Evolutionary conservation across 64 coral and sea anemone species (phyloP).

Genomic region (Pocillopora damicornis): DNA sequence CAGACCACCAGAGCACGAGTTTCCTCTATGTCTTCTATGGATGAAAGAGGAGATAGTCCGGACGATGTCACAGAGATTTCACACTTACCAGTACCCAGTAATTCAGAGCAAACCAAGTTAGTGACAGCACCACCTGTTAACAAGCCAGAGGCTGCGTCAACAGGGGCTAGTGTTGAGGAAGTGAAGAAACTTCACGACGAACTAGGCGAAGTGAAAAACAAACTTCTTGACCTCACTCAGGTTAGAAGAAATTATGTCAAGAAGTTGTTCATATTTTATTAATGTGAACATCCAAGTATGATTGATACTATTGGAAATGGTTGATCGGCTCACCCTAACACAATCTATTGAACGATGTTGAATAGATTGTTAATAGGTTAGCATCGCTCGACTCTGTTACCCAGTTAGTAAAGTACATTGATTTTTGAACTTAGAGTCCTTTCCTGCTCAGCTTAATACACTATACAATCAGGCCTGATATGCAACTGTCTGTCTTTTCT

Average conservation of each 20-base stretch:
- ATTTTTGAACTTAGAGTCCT: too few relatives aligned
- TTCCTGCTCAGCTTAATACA: too few relatives aligned
- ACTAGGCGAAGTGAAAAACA: slow-evolving; percentile 60
- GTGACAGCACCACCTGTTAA: neutral
- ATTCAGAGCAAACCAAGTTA: neutral
- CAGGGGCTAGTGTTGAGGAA: slow-evolving; percentile 1
- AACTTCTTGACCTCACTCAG: slow-evolving; percentile 60
- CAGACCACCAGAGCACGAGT: neutral
- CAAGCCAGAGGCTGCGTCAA: neutral
- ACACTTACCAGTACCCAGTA: neutral
- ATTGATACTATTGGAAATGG: too few relatives aligned
- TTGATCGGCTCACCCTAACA: too few relatives aligned
- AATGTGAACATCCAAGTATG: too few relatives aligned
- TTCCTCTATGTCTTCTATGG: neutral
- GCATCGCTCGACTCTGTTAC: too few relatives aligned
- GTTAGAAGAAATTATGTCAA: slow-evolving; percentile 12
- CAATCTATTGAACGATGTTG: too few relatives aligned
- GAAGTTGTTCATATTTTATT: too few relatives aligned
- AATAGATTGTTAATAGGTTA: too few relatives aligned
- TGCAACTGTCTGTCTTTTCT: too few relatives aligned
- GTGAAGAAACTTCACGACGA: slow-evolving; percentile 60
- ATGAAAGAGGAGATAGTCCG: neutral
- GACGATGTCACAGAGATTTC: neutral
- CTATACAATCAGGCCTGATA: too few relatives aligned
- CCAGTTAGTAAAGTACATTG: too few relatives aligned